Conservation (phyloP, 2,113 vertebrate genomes). For the Heloderma charlesbogerti region DNA sequence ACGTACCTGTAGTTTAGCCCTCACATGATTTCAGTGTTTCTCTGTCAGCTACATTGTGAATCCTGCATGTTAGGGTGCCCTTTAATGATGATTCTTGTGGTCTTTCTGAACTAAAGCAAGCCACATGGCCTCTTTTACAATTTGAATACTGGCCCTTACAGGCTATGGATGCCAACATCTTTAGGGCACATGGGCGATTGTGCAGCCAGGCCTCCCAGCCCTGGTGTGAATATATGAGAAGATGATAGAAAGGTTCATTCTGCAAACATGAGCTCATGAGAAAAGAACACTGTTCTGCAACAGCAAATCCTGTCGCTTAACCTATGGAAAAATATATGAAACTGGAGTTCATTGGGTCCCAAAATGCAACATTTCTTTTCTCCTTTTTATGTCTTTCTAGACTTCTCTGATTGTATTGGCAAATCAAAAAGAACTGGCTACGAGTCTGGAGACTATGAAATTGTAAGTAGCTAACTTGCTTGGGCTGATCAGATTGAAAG, state of each 20-base stretch:
- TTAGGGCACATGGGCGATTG: not conserved
- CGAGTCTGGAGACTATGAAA: constrained; percentile 93
- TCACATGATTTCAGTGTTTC: not conserved
- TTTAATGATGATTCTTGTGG: not conserved
- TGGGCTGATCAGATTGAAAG: not conserved
- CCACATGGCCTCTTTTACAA: not conserved
- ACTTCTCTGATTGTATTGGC: constrained; percentile 95
- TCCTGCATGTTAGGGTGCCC: not conserved
- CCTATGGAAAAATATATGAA: not conserved
- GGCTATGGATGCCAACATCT: not conserved
- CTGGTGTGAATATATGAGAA: not conserved
- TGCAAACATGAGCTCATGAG: not conserved
- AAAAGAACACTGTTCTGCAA: not conserved
- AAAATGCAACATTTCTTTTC: constrained; percentile 2
- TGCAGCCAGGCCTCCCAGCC: not conserved
- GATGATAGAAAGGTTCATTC: not conserved
- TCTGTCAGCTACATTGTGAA: not conserved
- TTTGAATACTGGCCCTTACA: not conserved
- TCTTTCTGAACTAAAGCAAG: not conserved
- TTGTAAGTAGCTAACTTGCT: constrained; percentile 74
- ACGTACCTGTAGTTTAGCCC: too few species aligned
- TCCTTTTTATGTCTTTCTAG: constrained; percentile 71
- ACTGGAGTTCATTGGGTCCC: not conserved
- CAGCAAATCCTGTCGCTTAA: not conserved
- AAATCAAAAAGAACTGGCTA: constrained; percentile 90